These are phyloP conservation scores for Pyxicephalus adspersus DNA, from an alignment of 2,113 vertebrate species.

Conservation along the genomic window DNA sequence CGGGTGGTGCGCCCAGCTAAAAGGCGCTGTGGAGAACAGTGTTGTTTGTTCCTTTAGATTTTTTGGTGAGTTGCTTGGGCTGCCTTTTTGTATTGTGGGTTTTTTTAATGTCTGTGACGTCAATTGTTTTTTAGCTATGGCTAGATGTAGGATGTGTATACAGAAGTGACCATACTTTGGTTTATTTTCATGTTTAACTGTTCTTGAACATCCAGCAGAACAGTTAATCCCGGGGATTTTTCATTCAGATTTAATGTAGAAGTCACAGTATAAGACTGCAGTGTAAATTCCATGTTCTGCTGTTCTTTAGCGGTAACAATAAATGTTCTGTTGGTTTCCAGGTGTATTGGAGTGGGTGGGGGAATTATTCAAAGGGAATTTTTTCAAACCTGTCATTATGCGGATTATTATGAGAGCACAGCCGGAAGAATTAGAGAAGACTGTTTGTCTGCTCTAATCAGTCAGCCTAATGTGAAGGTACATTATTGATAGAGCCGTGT, in stretches of 20 bases:
- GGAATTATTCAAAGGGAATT: neutral
- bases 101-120: too few relatives aligned
- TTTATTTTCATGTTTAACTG: too few relatives aligned
- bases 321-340: slow-evolving; percentile 25
- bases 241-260: neutral
- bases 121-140: too few relatives aligned
- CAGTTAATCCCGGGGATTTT: neutral
- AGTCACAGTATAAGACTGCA: neutral
- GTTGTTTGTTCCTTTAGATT: too few relatives aligned
- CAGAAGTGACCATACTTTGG: too few relatives aligned
- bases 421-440: slow-evolving; percentile 16
- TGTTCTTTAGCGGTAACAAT: slow-evolving; percentile 28
- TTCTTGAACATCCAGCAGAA: neutral
- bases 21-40: too few relatives aligned
- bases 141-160: too few relatives aligned
- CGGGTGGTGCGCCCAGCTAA: too few relatives aligned
- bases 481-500: neutral
- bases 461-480: neutral
- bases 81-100: too few relatives aligned
- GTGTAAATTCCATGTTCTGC: neutral
- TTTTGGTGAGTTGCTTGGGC: too few relatives aligned
- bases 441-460: slow-evolving; percentile 20
- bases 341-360: slow-evolving; percentile 19
- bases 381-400: slow-evolving; percentile 43
- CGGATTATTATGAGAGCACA: slow-evolving; percentile 25